Base-by-base conservation (phyloP, 2,888 invertebrate species). In the Ichneumoninae sp. region DNA sequence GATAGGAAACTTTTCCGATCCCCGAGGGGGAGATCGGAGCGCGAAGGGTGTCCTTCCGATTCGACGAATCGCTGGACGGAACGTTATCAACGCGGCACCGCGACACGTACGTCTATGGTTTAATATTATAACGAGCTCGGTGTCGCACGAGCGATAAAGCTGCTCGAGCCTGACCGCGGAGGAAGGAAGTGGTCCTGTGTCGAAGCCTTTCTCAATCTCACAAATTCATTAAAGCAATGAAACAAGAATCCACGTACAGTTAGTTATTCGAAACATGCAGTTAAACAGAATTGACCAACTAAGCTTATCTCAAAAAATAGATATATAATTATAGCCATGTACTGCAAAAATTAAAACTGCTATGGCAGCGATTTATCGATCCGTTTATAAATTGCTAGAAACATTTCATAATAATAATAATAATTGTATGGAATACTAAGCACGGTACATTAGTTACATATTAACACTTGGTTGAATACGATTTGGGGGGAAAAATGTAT, bases 161-260 rank as follows among this genome's bases (percentile, higher is more conserved):
- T 33, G 33, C 33, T 50, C 52, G 68, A 62, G 70, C 44, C 74
- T 74, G 52, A 84, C 84, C 84, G 66, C 84, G 70, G 33, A 75
- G 80, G 83, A 87, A 86, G 86, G 87, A 87, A 87, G 87, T 85
- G 87, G 85, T 85, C 82, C 80, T 72, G 26, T 36, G 44, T 33
- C 40, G n/a, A n/a, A 44, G 66, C 65, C 33, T 60, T 78, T 78
- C 52, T 76, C 75, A 54, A 69, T 75, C 82, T 52, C 66, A 52
- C 65, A 57, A 50, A 65, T 75, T 62, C 47, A n/a, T 10, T 3
- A 66, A 40, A 10, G 66, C 33, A 40, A 26, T 6, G 10, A 13
- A 22, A 22, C 10, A 1, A 13, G 22, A 57, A 22, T 22, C 57
- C 7, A 22, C 10, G 54, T 19, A 26, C 13, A 10, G 22, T 57